Percentiles rank a stretch among this genome's conserved stretches.
Conservation (phyloP, 2,113 vertebrate species). For the Phrynosoma blainvillii region DNA sequence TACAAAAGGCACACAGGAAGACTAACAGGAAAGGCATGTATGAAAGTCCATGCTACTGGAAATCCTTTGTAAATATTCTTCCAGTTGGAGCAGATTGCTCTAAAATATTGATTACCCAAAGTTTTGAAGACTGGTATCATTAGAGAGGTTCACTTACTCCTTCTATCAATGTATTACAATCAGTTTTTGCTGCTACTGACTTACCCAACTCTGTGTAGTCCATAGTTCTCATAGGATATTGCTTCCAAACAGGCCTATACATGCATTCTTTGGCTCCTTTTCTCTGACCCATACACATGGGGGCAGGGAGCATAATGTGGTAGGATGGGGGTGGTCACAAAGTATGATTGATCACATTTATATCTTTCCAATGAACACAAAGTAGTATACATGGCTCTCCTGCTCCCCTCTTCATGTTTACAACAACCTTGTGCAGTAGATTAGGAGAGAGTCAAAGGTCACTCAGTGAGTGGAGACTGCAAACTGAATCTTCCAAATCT, state of each 20-base stretch:
- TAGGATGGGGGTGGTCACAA: background rate
- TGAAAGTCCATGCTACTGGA: background rate
- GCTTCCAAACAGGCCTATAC: background rate
- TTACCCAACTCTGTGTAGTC: background rate
- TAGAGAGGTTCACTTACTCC: background rate
- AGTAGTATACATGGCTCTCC: no score
- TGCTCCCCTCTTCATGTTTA: no score
- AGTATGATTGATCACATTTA: background rate
- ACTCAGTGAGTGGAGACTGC: no score
- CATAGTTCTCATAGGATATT: background rate
- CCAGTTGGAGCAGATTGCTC: background rate
- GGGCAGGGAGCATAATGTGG: background rate
- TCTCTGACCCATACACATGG: background rate
- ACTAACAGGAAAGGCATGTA: conserved; percentile 10
- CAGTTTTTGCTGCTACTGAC: background rate
- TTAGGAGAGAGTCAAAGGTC: no score
- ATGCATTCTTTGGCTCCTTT: background rate
- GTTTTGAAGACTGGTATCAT: conserved; percentile 31
- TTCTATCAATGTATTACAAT: background rate
- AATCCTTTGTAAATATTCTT: background rate
- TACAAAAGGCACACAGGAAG: conserved; percentile 32
- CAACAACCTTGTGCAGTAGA: no score
- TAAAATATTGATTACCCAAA: background rate
- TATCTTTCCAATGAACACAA: background rate
- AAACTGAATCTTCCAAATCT: no score